A percentile compares a stretch with the other conserved stretches of the same genome.
These are phyloP conservation scores for Frieseomelitta varia DNA, from an alignment of 1,140 invertebrate genomes.

Conservation along the genomic window DNA sequence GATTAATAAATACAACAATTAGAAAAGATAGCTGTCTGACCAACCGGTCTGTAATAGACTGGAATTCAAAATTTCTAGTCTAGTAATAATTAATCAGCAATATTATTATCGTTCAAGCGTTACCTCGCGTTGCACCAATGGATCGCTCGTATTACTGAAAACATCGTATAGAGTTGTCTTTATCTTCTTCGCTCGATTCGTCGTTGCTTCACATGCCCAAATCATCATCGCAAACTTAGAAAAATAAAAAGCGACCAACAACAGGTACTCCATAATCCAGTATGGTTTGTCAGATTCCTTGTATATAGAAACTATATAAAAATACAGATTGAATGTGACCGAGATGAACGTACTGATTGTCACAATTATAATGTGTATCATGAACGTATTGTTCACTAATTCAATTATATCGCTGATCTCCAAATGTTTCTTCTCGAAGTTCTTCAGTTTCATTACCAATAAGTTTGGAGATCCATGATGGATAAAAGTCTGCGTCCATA, in stretches of 20 bases:
- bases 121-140: conserved; percentile 75
- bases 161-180: conserved; percentile 70
- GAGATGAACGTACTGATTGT: conserved; percentile 73
- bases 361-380: conserved; percentile 63
- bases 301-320: conserved; percentile 64
- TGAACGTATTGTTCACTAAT: conserved; percentile 70
- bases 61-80: no score
- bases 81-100: background rate
- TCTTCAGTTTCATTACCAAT: conserved; percentile 70
- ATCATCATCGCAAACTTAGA: conserved; percentile 68
- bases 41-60: no score
- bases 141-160: conserved; percentile 66
- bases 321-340: conserved; percentile 76
- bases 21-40: no score
- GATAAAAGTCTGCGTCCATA: conserved; percentile 64
- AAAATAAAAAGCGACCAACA: conserved; percentile 65
- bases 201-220: conserved; percentile 72
- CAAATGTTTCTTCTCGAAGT: conserved; percentile 71
- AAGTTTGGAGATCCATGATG: conserved; percentile 71
- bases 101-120: background rate
- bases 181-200: conserved; percentile 64
- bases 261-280: conserved; percentile 68
- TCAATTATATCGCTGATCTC: conserved; percentile 70
- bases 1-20: background rate
- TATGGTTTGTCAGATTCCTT: no score